Base-by-base conservation (phyloP, 2,888 invertebrate genomes). In the Dicyrtomina minuta region DNA sequence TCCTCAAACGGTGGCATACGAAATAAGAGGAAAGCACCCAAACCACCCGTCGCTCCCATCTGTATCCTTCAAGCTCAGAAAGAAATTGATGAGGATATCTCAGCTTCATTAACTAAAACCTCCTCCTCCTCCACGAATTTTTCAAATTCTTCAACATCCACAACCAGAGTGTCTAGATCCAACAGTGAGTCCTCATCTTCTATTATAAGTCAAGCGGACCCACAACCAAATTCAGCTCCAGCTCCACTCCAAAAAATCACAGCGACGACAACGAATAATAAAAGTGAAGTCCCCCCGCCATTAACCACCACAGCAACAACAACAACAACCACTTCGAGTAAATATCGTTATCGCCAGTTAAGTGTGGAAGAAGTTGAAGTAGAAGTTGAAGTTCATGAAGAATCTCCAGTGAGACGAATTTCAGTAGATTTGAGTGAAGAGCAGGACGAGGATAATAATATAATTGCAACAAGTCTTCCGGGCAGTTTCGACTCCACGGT, bases 11-110 rank as follows among this genome's bases (percentile, higher is more conserved):
- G 73, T 17, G 78, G 77, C 4, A 83, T 82, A 46, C 81, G 86
- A 72, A 87, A n/a, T n/a, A n/a, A 87, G 80, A 87, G 87, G 80
- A 84, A 86, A 77, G 84, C 85, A 13, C 86, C 87, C 1, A 86
- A 85, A 27, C 84, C 84, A 20, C 85, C 85, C 82, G 75, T 64
- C 67, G 53, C 61, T 49, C 12, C 78, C 81, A 46, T 74, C 83
- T 27, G 64, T 13, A 17, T 46, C 15, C 66, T 72, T 13, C 68
- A 68, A 20, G 70, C 75, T 13, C 70, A 73, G 24, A 72, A 69
- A 43, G 74, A 73, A 58, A 66, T 72, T 22, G 76, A 76, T 20
- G 75, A 75, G 59, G 77, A 78, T 65, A n/a, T 62, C 8, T 22
- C 66, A 55, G 39, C 71, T 22, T 15, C 53, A 10, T n/a, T n/a